Evolutionary conservation across 2,113 vertebrate species (phyloP).

Genomic region (Dicrurus megarhynchus): DNA sequence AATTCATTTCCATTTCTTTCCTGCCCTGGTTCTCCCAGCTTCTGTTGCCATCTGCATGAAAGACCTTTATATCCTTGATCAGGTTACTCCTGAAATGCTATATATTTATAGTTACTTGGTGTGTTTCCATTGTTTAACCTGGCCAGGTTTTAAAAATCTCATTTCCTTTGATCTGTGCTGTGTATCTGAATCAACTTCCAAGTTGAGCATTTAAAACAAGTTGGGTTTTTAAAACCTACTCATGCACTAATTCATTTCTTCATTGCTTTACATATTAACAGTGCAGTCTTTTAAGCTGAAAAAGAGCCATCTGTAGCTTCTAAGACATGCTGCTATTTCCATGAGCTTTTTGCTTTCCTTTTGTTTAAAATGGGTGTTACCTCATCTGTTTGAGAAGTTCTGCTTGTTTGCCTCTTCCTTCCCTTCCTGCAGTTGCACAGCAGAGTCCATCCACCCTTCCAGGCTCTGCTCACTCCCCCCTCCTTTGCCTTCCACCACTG

Average conservation of each 20-base stretch:
- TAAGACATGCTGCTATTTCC: not conserved
- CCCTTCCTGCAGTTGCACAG: not conserved
- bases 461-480: not conserved
- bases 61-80: not conserved
- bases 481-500: not conserved
- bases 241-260: not conserved
- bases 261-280: not conserved
- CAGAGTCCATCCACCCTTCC: not conserved
- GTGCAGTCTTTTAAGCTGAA: not conserved
- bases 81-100: not conserved
- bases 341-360: not conserved
- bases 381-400: not conserved
- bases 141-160: not conserved
- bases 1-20: not conserved
- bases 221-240: not conserved
- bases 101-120: not conserved
- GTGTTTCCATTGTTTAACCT: not conserved
- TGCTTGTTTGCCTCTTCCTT: not conserved
- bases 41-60: not conserved
- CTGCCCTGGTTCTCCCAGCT: not conserved
- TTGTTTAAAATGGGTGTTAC: not conserved
- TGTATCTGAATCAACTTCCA: not conserved
- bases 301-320: not conserved
- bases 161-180: not conserved
- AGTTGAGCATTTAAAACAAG: not conserved